phyloP scores from a whole-genome alignment of 30 jellyfish, hydroid and myxozoan genomes.

The Pseudorhiza aurosa region DNA sequence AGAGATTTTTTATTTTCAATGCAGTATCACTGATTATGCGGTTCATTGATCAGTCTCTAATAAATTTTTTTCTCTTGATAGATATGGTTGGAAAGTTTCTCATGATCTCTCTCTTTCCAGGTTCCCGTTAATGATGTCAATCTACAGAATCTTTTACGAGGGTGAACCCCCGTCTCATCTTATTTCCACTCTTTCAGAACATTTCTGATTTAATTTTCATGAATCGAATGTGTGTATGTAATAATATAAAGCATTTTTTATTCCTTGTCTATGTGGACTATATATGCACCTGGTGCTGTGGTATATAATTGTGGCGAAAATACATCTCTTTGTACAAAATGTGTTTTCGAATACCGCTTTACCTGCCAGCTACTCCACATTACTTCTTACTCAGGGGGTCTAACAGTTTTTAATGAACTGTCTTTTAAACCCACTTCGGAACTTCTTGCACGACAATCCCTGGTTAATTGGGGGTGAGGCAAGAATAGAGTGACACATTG shows the following conservation, averaged over 20 bases:
- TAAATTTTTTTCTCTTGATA: neutral
- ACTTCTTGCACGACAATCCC: too few species aligned
- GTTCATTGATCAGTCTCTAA: neutral
- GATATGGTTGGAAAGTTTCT: neutral
- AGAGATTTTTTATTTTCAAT: too few species aligned
- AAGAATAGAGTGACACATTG: too few species aligned
- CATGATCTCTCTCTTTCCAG: slow-evolving; percentile 33
- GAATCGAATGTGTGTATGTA: neutral
- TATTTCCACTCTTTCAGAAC: slow-evolving; percentile 71
- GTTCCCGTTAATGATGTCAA: slow-evolving; percentile 73
- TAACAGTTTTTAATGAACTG: too few species aligned
- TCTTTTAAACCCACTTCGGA: too few species aligned
- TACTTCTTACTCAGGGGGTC: too few species aligned
- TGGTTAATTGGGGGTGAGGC: too few species aligned
- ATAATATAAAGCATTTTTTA: neutral
- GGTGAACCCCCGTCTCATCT: slow-evolving; percentile 73
- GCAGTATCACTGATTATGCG: too few species aligned
- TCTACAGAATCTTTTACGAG: slow-evolving; percentile 79
- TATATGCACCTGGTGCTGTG: slow-evolving; percentile 9
- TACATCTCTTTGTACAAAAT: too few species aligned
- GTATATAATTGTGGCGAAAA: too few species aligned
- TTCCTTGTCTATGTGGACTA: neutral
- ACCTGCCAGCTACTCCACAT: too few species aligned
- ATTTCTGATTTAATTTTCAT: slow-evolving; percentile 3
- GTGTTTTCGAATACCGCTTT: too few species aligned